Evolutionary conservation across 2,888 invertebrate species (phyloP).

Genomic region (Drosophila glabriapex): DNA sequence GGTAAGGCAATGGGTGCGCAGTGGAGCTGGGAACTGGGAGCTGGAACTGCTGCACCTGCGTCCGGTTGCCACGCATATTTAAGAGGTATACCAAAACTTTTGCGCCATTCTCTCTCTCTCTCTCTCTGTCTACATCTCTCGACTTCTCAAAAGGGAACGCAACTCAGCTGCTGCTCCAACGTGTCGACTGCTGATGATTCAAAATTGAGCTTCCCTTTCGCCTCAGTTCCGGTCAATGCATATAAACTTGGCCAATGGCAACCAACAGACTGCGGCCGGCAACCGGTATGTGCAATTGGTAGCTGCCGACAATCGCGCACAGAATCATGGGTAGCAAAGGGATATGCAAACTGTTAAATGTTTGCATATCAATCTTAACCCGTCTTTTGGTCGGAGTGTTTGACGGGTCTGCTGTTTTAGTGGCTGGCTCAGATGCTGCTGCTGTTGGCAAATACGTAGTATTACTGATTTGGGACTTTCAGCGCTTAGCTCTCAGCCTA

Average conservation of each 20-base stretch:
- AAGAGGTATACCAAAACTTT: constrained; percentile 58
- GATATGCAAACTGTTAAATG: constrained; percentile 69
- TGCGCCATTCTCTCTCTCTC: constrained; percentile 26
- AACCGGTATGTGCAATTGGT: constrained; percentile 20
- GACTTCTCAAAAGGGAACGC: background rate
- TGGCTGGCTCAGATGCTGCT: constrained; percentile 12
- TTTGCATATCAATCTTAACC: constrained; percentile 74
- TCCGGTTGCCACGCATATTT: constrained; percentile 71
- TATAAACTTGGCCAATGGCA: constrained; percentile 49
- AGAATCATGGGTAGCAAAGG: constrained; percentile 65
- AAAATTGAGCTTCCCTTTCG: constrained; percentile 49
- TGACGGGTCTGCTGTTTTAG: constrained; percentile 1
- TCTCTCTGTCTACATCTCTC: background rate
- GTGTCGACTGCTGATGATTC: constrained; percentile 22
- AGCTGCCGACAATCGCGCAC: constrained; percentile 14
- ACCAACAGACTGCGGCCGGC: constrained; percentile 16
- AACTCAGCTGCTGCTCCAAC: constrained; percentile 6
- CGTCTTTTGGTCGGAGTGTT: constrained; percentile 19
- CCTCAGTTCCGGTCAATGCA: constrained; percentile 60
- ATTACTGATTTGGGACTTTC: constrained; percentile 45
- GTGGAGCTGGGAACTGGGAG: constrained; percentile 7
- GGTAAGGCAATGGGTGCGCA: constrained; percentile 15
- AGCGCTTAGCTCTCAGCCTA: constrained; percentile 36
- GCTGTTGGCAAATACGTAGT: constrained; percentile 20
- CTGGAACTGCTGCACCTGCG: constrained; percentile 61